Percentiles rank a stretch among this genome's conserved stretches.
phyloP scores from a whole-genome alignment of 2,797 vertebrate species.

The Artibeus lituratus region DNA sequence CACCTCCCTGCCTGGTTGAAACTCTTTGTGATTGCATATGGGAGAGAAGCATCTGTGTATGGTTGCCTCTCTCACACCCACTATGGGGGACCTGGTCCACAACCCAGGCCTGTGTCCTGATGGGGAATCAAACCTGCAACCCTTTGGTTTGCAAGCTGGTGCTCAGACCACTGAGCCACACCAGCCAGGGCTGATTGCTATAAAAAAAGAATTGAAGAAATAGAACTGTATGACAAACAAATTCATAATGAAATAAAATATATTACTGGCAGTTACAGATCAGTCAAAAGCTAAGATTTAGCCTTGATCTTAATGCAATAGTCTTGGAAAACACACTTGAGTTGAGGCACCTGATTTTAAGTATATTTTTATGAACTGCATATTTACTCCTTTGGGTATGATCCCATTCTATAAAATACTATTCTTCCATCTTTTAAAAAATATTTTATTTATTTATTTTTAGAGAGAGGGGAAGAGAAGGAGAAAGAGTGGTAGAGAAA shows the following conservation, averaged over 20 bases:
- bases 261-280: neutral
- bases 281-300: neutral
- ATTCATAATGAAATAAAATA: neutral
- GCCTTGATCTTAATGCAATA: neutral
- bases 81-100: too few relatives aligned
- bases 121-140: too few relatives aligned
- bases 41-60: too few relatives aligned
- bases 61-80: too few relatives aligned
- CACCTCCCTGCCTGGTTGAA: neutral
- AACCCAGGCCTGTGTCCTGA: too few relatives aligned
- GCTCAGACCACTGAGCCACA: too few relatives aligned
- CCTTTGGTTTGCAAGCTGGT: too few relatives aligned
- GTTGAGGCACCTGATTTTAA: neutral
- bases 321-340: neutral
- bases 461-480: too few relatives aligned
- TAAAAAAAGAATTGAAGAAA: neutral
- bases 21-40: neutral
- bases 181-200: neutral
- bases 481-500: too few relatives aligned
- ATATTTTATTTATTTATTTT: too few relatives aligned
- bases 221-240: neutral
- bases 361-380: neutral
- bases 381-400: neutral
- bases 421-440: neutral
- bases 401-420: neutral